Base-by-base conservation (phyloP, 2,113 vertebrate species). In the Lucifuga dentata region DNA sequence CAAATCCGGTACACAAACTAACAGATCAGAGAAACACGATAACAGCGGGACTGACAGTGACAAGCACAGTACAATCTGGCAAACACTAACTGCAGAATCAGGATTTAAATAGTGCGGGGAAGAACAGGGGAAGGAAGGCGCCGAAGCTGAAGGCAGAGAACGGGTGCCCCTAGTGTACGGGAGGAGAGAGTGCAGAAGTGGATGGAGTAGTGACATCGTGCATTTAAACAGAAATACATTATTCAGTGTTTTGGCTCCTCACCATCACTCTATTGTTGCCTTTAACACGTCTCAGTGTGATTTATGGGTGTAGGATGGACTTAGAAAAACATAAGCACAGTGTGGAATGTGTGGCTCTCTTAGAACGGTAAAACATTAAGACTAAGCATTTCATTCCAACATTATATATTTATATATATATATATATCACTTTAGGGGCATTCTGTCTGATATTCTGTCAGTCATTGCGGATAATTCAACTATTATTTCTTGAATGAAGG, bases 301-400 rank as follows among this genome's bases (percentile, higher is more conserved):
- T 77, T 63, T 67, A 72, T 53, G 20, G 55, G 57, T 66, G 68
- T 60, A 38, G 77, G 74, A 69, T 50, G 72, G 61, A 63, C 56
- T 78, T 53, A 32, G 56, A 23, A 55, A 46, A 77, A 76, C 68
- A 50, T 36, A 65, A 71, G 52, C 45, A 29, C 43, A 10, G 9
- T 48, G 62, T 43, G 64, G 60, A 84, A 81, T 64, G 50, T 36
- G 50, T 15, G 19, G 21, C 70, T 64, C n/a, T 17, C 53, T 68
- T 45, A 33, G 16, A 62, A 68, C 44, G 11, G n/a, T 8, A 2
- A 5, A 62, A 55, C 57, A 73, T 5, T 24, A 48, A 61, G 53
- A 69, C 68, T 13, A 56, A 59, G 24, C 32, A 16, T 68, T 87
- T 71, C 36, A 51, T 59, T 45, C 11, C 9, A 50, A 64, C 36